phyloP scores from a whole-genome alignment of 2,113 vertebrate genomes.

The Forbesichthys agassizii region DNA sequence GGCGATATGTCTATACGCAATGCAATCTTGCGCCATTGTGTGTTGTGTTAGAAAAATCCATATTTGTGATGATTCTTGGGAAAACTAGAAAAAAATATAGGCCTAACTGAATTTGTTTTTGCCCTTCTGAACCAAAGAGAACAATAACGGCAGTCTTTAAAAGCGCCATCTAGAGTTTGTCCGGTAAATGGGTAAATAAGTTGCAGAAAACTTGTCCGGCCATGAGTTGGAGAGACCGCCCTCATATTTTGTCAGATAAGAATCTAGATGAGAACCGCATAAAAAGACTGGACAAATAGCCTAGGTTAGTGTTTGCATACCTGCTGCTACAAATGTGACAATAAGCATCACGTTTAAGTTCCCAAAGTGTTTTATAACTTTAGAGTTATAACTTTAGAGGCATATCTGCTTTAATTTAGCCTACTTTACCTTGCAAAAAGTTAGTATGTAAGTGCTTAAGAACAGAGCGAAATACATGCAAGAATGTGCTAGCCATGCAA shows the following conservation, averaged over 20 bases:
- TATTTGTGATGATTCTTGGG: too few relatives aligned
- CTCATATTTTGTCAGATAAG: conserved; percentile 32
- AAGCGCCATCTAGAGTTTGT: too few relatives aligned
- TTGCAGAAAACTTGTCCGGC: conserved; percentile 19
- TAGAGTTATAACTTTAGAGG: too few relatives aligned
- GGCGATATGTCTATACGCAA: too few relatives aligned
- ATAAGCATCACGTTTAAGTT: neutral
- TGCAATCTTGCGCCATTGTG: too few relatives aligned
- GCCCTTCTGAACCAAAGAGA: too few relatives aligned
- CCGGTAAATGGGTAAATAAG: neutral
- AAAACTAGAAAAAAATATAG: too few relatives aligned
- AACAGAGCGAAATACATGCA: conserved; percentile 42
- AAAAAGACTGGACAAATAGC: conserved; percentile 5
- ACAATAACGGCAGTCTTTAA: too few relatives aligned
- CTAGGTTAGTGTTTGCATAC: conserved; percentile 35
- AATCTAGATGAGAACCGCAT: conserved; percentile 39
- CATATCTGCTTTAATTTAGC: neutral
- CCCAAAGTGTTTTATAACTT: neutral
- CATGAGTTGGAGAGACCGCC: neutral
- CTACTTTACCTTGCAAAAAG: neutral
- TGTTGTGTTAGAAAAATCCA: too few relatives aligned
- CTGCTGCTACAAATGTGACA: conserved; percentile 11
- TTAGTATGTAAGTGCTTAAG: conserved; percentile 28
- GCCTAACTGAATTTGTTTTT: too few relatives aligned
- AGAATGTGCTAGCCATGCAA: neutral